phyloP scores from a whole-genome alignment of 2,797 vertebrate genomes.

The Peromyscus attwateri region DNA sequence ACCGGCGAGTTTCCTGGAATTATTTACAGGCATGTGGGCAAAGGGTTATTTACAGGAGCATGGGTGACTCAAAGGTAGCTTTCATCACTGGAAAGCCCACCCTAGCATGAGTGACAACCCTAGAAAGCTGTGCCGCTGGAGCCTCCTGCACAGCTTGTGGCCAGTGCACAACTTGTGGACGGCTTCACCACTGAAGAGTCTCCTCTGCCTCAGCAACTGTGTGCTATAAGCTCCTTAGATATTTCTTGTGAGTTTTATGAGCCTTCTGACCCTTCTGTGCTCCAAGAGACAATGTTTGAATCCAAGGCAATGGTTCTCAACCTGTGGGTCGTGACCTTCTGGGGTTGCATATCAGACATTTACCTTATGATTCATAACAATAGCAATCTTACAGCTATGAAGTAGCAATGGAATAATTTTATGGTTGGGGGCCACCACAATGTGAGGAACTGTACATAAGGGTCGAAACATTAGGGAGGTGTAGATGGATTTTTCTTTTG shows the following conservation, averaged over 20 bases:
- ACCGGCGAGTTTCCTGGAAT: not conserved
- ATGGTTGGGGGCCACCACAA: not conserved
- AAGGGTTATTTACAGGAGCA: not conserved
- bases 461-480: not conserved
- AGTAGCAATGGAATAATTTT: not conserved
- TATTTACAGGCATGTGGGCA: not conserved
- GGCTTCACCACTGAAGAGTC: not conserved
- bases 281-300: not conserved
- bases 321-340: not conserved
- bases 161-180: not conserved
- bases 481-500: not conserved
- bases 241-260: not conserved
- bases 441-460: not conserved
- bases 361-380: not conserved
- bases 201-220: not conserved
- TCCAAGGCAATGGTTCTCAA: not conserved
- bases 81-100: not conserved
- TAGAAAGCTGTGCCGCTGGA: not conserved
- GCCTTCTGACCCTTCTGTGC: not conserved
- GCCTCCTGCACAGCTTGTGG: not conserved
- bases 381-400: not conserved
- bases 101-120: rapidly evolving
- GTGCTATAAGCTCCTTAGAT: not conserved
- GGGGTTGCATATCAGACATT: not conserved
- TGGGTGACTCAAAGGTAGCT: not conserved